Evolutionary conservation across 2,888 invertebrate species (phyloP).

Genomic region (Tigriopus californicus): DNA sequence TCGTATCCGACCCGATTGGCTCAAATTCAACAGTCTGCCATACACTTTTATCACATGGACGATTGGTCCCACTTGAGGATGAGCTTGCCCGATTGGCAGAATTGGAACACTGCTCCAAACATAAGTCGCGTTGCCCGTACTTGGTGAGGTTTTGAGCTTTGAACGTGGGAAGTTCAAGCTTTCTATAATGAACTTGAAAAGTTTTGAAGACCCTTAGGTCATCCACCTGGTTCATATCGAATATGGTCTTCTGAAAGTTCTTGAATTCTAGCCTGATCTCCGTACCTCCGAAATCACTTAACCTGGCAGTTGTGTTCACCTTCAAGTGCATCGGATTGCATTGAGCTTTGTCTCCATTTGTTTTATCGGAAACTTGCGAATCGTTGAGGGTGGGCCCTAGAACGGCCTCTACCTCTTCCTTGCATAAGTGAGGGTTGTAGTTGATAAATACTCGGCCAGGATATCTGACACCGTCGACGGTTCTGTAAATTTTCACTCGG

Average conservation of each 20-base stretch:
- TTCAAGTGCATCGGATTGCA: slow-evolving; percentile 35
- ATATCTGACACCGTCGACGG: slow-evolving; percentile 19
- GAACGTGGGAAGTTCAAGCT: slow-evolving; percentile 36
- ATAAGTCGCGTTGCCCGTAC: slow-evolving; percentile 72
- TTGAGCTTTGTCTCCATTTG: slow-evolving; percentile 77
- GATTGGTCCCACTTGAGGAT: too few species aligned
- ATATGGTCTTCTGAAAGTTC: too few species aligned
- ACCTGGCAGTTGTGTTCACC: not conserved
- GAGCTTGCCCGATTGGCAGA: not conserved
- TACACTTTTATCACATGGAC: too few species aligned
- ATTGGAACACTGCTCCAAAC: slow-evolving; percentile 47
- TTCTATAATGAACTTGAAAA: slow-evolving; percentile 66
- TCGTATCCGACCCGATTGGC: too few species aligned
- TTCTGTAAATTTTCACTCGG: slow-evolving; percentile 36
- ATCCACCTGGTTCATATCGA: too few species aligned
- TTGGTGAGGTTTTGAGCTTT: slow-evolving; percentile 50
- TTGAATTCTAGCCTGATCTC: too few species aligned
- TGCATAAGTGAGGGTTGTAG: slow-evolving; percentile 74
- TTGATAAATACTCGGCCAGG: slow-evolving; percentile 64
- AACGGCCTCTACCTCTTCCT: slow-evolving; percentile 47
- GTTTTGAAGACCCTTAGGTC: slow-evolving; percentile 29
- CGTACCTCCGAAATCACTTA: not conserved
- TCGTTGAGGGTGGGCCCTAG: too few species aligned
- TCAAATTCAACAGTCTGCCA: not conserved
- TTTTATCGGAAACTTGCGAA: slow-evolving; percentile 44